Base-by-base conservation (phyloP, 1,140 invertebrate genomes). In the Eurytemora carolleeae region DNA sequence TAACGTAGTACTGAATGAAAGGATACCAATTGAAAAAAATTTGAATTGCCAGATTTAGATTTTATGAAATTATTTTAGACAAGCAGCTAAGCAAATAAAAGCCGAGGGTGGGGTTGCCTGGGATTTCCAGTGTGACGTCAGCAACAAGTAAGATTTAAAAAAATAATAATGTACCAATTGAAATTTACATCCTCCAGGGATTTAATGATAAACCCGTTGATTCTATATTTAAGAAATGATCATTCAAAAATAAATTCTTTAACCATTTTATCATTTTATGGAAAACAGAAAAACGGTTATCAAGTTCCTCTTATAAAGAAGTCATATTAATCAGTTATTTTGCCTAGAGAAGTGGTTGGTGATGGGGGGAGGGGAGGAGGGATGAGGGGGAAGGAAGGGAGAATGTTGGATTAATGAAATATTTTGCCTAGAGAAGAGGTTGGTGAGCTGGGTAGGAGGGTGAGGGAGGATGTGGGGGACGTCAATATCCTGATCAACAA, bases 401-500 rank as follows among this genome's bases (percentile, higher is more conserved):
- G n/a, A n/a, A n/a, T n/a, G n/a, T n/a, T n/a, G n/a, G n/a, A n/a
- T n/a, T n/a, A n/a, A n/a, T 59, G 57, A 7, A 26, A 59, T 44
- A 22, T 60, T 12, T 60, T 31, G 1, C n/a, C 1, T 16, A 52
- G 44, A 22, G 44, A 60, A 18, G 20, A 52, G 16, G 59, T 60
- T 1, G 19, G 53, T 18, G 31, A 55, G 15, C 12, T 53, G 1
- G 19, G 3, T 53, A 20, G 23, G 2, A 7, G 17, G 20, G 23
- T 68, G 20, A 63, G 75, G 56, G 78, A 78, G 15, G 68, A 70
- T n/a, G 67, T 75, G 21, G 81, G 81, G 18, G 73, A 77, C 67
- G 71, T 84, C 2, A 79, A 77, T 44, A 80, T 89, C 63, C 70
- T 89, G 59, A 73, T 90, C 0, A 90, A 91, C 72, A 92, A 92